Conservation (phyloP, 2,113 vertebrate genomes). For the Cyrtonyx montezumae region DNA sequence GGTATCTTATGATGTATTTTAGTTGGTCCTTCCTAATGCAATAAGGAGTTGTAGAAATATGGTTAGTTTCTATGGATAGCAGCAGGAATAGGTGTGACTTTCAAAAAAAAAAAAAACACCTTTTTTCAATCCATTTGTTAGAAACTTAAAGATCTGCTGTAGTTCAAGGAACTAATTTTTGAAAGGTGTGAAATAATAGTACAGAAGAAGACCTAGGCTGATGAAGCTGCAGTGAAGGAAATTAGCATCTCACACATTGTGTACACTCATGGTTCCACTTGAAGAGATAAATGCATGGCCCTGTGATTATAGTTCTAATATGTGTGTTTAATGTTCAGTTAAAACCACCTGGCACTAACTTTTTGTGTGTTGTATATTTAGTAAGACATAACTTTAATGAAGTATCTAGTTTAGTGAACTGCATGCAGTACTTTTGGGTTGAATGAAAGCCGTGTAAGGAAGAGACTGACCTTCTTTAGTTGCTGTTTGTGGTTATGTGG, state of each 20-base stretch:
- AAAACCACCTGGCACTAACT: neutral
- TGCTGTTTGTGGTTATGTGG: accelerated
- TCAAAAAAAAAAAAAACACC: neutral
- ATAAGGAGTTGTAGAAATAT: conserved; percentile 13
- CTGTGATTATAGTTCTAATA: neutral
- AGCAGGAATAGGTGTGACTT: conserved; percentile 27
- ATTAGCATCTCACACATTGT: neutral
- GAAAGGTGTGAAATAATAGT: conserved; percentile 25
- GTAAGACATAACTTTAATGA: neutral
- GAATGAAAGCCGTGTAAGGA: neutral
- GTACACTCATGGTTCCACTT: neutral
- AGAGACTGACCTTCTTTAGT: neutral
- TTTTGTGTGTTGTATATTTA: neutral
- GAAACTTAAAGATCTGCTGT: neutral
- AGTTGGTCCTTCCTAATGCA: conserved; percentile 24
- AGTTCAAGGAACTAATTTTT: neutral
- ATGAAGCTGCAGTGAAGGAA: neutral
- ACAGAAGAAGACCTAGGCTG: neutral
- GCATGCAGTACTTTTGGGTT: neutral
- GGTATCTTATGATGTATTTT: neutral
- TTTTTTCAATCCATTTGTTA: neutral
- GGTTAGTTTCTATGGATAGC: neutral
- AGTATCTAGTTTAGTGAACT: neutral
- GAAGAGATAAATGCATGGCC: neutral
- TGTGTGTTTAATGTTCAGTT: neutral